phyloP scores from a whole-genome alignment of 2,888 invertebrate genomes.

The Tiliacea citrago region DNA sequence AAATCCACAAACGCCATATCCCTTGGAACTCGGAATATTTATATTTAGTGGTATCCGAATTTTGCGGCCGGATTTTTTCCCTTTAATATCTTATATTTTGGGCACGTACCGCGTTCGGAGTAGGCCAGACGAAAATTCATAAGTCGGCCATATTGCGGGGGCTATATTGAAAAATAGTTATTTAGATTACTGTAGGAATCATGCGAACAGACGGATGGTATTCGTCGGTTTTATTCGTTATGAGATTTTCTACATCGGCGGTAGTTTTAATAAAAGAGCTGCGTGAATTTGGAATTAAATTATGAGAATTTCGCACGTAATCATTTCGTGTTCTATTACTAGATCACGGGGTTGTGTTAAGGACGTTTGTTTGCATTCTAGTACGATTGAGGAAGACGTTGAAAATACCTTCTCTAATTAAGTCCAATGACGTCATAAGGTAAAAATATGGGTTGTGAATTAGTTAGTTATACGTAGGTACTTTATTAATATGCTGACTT shows the following conservation, averaged over 20 bases:
- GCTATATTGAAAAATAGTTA: slow-evolving; percentile 89
- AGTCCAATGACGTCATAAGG: background rate
- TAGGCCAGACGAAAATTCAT: slow-evolving; percentile 85
- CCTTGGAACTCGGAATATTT: slow-evolving; percentile 74
- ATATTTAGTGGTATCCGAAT: slow-evolving; percentile 73
- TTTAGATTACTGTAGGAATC: slow-evolving; percentile 78
- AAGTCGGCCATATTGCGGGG: slow-evolving; percentile 77
- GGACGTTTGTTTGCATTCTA: background rate
- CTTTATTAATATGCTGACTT: background rate
- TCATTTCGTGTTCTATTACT: slow-evolving; percentile 2
- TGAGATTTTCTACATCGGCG: slow-evolving; percentile 49
- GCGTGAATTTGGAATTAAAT: slow-evolving; percentile 43
- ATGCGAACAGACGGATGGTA: slow-evolving; percentile 69
- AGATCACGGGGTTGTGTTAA: background rate
- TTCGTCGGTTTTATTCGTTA: slow-evolving; percentile 60
- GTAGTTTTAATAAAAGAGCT: slow-evolving; percentile 56
- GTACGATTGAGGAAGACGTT: background rate
- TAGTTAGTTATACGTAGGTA: no score
- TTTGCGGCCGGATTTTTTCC: slow-evolving; percentile 67
- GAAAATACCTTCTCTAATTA: background rate
- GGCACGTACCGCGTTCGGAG: slow-evolving; percentile 79
- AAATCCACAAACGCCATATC: slow-evolving; percentile 42
- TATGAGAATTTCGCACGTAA: slow-evolving; percentile 5
- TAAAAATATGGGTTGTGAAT: background rate
- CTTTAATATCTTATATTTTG: slow-evolving; percentile 79